phyloP scores from a whole-genome alignment of 2,797 vertebrate genomes.

The Gobionotothen gibberifrons region DNA sequence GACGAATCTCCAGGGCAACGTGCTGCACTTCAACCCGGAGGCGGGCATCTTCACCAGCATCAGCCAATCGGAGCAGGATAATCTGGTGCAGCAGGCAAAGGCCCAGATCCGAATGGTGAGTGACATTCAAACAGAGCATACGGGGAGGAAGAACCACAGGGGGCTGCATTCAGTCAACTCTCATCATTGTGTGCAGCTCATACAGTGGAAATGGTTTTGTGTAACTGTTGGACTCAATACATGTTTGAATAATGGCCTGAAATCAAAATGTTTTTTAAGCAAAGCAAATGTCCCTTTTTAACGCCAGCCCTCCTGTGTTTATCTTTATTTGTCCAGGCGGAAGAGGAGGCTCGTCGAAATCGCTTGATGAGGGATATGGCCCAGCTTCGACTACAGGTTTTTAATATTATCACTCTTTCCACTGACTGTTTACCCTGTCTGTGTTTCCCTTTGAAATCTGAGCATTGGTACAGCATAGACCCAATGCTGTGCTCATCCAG shows the following conservation, averaged over 20 bases:
- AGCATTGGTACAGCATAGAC: neutral
- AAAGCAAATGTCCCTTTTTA: neutral
- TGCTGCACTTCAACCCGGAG: constrained; percentile 95
- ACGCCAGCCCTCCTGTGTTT: constrained; percentile 4
- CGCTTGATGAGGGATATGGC: constrained; percentile 98
- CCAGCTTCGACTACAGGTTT: constrained; percentile 95
- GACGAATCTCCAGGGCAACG: constrained; percentile 93
- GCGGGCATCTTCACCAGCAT: constrained; percentile 97
- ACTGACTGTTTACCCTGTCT: constrained; percentile 2
- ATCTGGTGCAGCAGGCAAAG: constrained; percentile 93
- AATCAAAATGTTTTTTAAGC: neutral
- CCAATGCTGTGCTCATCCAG: neutral
- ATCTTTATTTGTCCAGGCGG: constrained; percentile 84
- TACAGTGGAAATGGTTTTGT: neutral
- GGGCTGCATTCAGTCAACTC: neutral
- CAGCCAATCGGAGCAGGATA: constrained; percentile 91
- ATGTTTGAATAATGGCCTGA: neutral
- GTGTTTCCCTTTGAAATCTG: constrained; percentile 5
- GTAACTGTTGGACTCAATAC: constrained; percentile 27
- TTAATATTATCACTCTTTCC: neutral
- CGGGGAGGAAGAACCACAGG: neutral
- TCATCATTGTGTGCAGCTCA: neutral
- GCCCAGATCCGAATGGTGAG: constrained; percentile 99
- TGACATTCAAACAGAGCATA: constrained; percentile 15
- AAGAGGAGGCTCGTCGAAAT: constrained; percentile 96